Conservation (phyloP, 2,888 invertebrate species). For the Mythimna ferrago region DNA sequence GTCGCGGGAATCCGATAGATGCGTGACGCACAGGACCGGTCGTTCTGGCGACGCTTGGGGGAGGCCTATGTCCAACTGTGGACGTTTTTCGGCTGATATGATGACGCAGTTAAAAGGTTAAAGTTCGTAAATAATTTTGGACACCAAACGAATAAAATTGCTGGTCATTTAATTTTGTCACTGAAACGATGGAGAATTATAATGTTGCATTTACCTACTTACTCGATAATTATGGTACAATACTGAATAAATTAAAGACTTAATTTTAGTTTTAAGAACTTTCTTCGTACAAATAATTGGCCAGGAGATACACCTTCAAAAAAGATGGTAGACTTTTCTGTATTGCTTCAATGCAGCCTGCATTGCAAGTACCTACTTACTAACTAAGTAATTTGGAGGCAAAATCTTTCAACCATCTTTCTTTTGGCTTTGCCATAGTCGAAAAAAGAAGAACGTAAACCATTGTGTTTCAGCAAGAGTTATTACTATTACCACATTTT, state of each 20-base stretch:
- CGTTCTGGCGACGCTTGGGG: too few relatives aligned
- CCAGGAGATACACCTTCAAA: background rate
- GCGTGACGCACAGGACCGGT: too few relatives aligned
- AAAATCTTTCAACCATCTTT: background rate
- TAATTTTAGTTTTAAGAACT: background rate
- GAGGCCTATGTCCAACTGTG: too few relatives aligned
- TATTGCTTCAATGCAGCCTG: background rate
- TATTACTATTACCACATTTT: too few relatives aligned
- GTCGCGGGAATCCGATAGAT: too few relatives aligned
- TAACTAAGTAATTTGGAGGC: background rate
- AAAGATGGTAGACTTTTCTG: background rate
- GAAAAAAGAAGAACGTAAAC: background rate
- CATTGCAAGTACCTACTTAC: background rate
- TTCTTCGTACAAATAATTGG: background rate
- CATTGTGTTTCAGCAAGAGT: background rate
- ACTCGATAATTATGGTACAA: slow-evolving; percentile 7
- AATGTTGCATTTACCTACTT: background rate
- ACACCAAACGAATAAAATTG: background rate
- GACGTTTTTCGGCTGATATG: too few relatives aligned
- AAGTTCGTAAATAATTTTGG: slow-evolving; percentile 7
- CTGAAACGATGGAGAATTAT: background rate
- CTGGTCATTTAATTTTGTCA: slow-evolving; percentile 5
- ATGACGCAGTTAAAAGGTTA: too few relatives aligned
- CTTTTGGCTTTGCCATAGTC: background rate
- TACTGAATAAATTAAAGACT: slow-evolving; percentile 6